A percentile compares a stretch with the other conserved stretches of the same genome.
These are phyloP conservation scores for Papilio elwesi DNA, from an alignment of 2,888 invertebrate genomes.

Conservation along the genomic window DNA sequence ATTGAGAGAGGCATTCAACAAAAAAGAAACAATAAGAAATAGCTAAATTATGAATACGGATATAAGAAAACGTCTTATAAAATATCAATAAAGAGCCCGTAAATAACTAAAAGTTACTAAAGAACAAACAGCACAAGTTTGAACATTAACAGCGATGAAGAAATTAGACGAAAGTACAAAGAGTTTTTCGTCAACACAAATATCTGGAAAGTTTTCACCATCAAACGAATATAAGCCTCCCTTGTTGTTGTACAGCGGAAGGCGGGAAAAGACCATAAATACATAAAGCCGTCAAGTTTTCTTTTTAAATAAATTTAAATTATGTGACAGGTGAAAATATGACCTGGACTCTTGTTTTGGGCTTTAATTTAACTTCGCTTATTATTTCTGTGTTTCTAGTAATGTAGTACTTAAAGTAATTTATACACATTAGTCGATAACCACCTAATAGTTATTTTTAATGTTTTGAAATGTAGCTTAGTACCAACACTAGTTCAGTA, in stretches of 20 bases:
- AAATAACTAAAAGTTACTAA: no score
- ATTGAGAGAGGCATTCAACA: no score
- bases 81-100: no score
- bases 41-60: no score
- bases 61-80: no score
- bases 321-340: conserved; percentile 37
- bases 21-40: no score
- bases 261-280: conserved; percentile 26
- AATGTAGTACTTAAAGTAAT: neutral
- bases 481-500: neutral
- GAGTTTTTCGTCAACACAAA: conserved; percentile 22
- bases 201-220: conserved; percentile 25
- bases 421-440: neutral
- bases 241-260: conserved; percentile 3
- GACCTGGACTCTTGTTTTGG: conserved; percentile 9
- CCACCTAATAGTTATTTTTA: neutral
- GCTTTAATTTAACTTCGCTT: conserved; percentile 29
- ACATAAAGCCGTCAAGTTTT: conserved; percentile 34
- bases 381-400: neutral
- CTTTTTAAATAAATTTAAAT: conserved; percentile 35
- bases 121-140: neutral
- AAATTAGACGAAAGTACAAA: conserved; percentile 19
- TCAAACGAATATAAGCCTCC: conserved; percentile 28
- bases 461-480: neutral
- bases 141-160: conserved; percentile 14